Percentiles rank a stretch among this genome's conserved stretches.
Evolutionary conservation across 2,797 vertebrate species (phyloP).

Genomic region (Chaetophractus vellerosus): DNA sequence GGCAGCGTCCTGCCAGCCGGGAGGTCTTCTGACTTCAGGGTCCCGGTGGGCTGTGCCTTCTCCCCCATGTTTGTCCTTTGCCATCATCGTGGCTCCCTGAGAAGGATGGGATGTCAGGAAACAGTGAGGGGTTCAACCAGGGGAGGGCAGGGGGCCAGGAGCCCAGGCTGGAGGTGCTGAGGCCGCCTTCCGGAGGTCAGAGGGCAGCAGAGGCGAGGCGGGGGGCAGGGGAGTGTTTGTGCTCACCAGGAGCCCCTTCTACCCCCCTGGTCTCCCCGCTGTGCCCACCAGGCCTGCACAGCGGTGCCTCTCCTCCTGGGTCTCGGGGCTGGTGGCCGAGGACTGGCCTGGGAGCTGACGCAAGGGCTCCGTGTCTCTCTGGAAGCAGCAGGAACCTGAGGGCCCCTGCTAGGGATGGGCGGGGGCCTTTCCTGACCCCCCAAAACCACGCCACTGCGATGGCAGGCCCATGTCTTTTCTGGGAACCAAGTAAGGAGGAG

Average conservation of each 20-base stretch:
- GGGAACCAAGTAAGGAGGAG: too few relatives aligned
- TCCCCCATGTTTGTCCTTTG: background rate
- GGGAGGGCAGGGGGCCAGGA: background rate
- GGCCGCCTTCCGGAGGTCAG: background rate
- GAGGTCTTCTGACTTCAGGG: background rate
- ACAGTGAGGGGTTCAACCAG: background rate
- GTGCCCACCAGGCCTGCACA: background rate
- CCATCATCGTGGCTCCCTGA: background rate
- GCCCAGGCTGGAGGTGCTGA: accelerated
- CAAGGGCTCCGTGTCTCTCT: too few relatives aligned
- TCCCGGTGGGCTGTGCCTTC: background rate
- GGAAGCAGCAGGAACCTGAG: accelerated
- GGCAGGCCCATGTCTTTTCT: background rate
- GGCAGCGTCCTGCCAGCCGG: too few relatives aligned
- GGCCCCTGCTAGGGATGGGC: too few relatives aligned
- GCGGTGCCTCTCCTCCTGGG: background rate
- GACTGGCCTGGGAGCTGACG: background rate
- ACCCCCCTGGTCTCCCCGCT: background rate
- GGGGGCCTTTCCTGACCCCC: background rate
- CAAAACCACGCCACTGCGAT: too few relatives aligned
- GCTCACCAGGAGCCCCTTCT: too few relatives aligned
- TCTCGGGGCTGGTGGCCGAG: too few relatives aligned
- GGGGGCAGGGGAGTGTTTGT: too few relatives aligned
- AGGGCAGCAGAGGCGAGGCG: too few relatives aligned
- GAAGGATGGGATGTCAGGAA: background rate